Evolutionary conservation across 64 coral and sea anemone genomes (phyloP).

Genomic region (Catalaphyllia jardinei): DNA sequence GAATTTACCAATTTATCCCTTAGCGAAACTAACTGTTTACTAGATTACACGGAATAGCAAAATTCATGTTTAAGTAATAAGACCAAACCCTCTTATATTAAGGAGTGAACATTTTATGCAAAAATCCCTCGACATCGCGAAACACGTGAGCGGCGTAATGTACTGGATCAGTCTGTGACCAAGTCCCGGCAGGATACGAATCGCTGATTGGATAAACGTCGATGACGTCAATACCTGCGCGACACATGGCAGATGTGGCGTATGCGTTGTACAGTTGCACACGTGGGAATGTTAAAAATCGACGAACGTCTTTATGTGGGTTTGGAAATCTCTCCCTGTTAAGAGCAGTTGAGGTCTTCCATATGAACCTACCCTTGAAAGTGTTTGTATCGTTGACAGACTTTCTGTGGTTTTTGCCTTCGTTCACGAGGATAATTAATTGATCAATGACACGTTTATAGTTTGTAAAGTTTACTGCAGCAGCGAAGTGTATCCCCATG

Average conservation of each 20-base stretch:
- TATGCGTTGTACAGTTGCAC: conserved; percentile 86
- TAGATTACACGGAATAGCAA: too few relatives aligned
- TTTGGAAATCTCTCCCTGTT: conserved; percentile 76
- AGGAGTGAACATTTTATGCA: conserved; percentile 50
- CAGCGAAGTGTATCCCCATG: conserved; percentile 79
- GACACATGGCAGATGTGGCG: conserved; percentile 79
- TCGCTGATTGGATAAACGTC: conserved; percentile 87
- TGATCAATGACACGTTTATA: conserved; percentile 72
- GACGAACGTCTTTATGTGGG: conserved; percentile 84
- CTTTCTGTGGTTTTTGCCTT: background rate
- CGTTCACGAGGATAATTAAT: conserved; percentile 38
- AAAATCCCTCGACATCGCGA: conserved; percentile 47
- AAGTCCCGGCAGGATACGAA: conserved; percentile 78
- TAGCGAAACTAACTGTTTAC: too few relatives aligned
- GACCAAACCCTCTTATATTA: background rate
- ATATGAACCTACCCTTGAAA: conserved; percentile 69
- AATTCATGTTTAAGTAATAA: too few relatives aligned
- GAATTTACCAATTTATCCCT: too few relatives aligned
- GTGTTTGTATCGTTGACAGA: background rate
- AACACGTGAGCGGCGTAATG: conserved; percentile 72
- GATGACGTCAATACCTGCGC: conserved; percentile 75
- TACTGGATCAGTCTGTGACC: conserved; percentile 71
- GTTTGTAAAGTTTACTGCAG: conserved; percentile 77
- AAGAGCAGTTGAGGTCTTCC: conserved; percentile 80
- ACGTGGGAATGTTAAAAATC: conserved; percentile 76